Percentiles rank a stretch among this genome's conserved stretches.
These are phyloP conservation scores for Notarius lentiginosus DNA, from an alignment of 2,113 vertebrate genomes.

Conservation along the genomic window DNA sequence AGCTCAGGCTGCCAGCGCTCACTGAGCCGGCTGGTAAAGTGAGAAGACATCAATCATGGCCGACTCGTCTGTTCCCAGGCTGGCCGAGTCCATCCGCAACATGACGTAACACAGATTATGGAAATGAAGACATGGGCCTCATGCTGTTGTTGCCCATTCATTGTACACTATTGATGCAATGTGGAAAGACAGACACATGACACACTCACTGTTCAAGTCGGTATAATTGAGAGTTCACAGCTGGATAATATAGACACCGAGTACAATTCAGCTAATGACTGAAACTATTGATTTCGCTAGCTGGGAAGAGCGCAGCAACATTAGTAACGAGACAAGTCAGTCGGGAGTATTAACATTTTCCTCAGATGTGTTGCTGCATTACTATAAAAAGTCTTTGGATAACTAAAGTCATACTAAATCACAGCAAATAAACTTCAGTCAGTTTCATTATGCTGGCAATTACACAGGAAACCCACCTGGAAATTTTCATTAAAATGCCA, in stretches of 20 bases:
- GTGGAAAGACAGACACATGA: neutral
- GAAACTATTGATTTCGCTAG: neutral
- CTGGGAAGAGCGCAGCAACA: neutral
- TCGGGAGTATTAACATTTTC: neutral
- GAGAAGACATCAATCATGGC: slow-evolving; percentile 32
- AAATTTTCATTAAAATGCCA: no score
- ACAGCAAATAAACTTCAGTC: no score
- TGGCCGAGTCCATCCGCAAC: slow-evolving; percentile 11
- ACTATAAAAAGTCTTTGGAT: no score
- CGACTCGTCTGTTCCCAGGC: slow-evolving; percentile 19
- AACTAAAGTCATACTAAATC: no score
- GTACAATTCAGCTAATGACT: neutral
- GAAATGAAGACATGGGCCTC: slow-evolving; percentile 22
- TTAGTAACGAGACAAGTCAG: neutral
- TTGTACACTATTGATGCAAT: neutral
- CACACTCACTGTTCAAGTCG: neutral
- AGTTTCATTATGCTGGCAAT: no score
- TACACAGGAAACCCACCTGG: neutral
- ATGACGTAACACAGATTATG: slow-evolving; percentile 43
- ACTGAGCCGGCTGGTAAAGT: slow-evolving; percentile 24
- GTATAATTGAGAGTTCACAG: neutral
- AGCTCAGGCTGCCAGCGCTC: slow-evolving; percentile 13
- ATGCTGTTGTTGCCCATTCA: neutral
- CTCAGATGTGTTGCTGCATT: neutral
- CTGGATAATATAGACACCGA: neutral